These are phyloP conservation scores for Minunthozetes semirufus DNA, from an alignment of 2,888 invertebrate genomes.

Conservation along the genomic window DNA sequence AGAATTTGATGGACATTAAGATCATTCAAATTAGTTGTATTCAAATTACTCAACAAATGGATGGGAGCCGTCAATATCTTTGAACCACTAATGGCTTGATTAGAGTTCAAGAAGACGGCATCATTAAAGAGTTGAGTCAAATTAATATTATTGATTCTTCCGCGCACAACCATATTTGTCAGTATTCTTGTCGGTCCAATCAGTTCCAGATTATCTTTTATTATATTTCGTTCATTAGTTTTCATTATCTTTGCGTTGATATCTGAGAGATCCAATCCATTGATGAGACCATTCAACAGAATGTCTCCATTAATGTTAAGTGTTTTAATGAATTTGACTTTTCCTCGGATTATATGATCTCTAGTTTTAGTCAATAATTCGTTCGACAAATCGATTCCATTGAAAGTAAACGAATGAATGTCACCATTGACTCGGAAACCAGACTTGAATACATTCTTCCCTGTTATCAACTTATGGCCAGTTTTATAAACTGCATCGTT, in stretches of 20 bases:
- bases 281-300: neutral
- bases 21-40: neutral
- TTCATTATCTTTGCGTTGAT: neutral
- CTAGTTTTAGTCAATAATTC: constrained; percentile 33
- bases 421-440: constrained; percentile 38
- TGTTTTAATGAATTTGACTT: neutral
- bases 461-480: constrained; percentile 28
- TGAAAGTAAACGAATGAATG: constrained; percentile 34
- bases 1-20: neutral
- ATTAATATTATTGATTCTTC: neutral
- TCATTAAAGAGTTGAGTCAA: neutral
- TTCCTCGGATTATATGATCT: constrained; percentile 8
- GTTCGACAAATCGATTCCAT: constrained; percentile 29
- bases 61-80: neutral
- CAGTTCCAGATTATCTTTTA: neutral
- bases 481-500: constrained; percentile 35
- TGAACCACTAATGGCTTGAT: neutral
- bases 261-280: constrained; percentile 1
- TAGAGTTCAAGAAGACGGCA: neutral
- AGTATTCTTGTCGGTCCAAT: neutral
- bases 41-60: neutral
- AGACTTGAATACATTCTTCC: constrained; percentile 30
- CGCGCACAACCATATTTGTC: neutral
- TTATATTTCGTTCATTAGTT: neutral
- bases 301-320: neutral